Percentiles rank a stretch among this genome's conserved stretches.
phyloP scores from a whole-genome alignment of 2,888 invertebrate species.

The Pecten maximus region DNA sequence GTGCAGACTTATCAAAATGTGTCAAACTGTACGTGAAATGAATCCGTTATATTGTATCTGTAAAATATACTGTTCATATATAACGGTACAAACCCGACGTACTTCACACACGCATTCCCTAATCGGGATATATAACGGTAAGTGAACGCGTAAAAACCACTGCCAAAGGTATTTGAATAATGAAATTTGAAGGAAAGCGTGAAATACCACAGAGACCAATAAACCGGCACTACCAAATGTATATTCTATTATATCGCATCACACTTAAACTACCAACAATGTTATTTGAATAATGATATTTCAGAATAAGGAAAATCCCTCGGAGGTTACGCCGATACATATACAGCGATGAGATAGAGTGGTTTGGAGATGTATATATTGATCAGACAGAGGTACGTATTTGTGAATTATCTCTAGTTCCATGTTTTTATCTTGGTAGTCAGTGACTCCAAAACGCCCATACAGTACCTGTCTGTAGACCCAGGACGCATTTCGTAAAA shows the following conservation, averaged over 20 bases:
- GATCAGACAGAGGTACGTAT: not conserved
- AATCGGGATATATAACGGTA: not conserved
- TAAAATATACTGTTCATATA: not conserved
- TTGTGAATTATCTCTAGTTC: not conserved
- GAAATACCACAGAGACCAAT: not conserved
- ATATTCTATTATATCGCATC: not conserved
- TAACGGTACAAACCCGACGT: not conserved
- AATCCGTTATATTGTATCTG: not conserved
- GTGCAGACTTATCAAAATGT: not conserved
- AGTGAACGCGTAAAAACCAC: not conserved
- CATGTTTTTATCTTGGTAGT: not conserved
- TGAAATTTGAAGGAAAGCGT: constrained; percentile 13
- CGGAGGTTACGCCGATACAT: not conserved
- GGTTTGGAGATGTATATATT: not conserved
- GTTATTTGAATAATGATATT: constrained; percentile 12
- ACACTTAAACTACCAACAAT: not conserved
- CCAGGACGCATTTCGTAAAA: no score
- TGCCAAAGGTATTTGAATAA: constrained; percentile 32
- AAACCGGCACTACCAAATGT: not conserved
- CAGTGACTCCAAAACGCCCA: not conserved
- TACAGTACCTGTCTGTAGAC: no score
- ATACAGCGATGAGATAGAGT: not conserved
- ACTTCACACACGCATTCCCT: not conserved
- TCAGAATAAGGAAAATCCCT: not conserved
- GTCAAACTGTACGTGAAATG: not conserved